Base-by-base conservation (phyloP, 2,888 invertebrate genomes). In the Tigriopus californicus region DNA sequence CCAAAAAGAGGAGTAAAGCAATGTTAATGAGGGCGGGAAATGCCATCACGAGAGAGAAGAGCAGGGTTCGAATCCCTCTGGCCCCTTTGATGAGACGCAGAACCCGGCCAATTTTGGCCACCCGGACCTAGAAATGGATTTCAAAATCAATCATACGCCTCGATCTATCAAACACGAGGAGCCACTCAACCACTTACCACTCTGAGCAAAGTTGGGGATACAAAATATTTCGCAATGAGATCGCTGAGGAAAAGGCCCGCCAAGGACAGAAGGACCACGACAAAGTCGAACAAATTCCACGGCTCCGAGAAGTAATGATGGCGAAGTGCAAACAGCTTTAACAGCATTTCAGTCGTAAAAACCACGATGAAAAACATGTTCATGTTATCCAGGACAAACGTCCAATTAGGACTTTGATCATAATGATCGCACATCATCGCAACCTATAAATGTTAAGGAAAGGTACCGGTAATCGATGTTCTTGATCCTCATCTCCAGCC, bases 241-340 rank as follows among this genome's bases (percentile, higher is more conserved):
- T 94, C 92, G 76, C 90, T 90, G 74, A 95, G 79, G 72, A 90
- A 89, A 79, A 92, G 80, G 78, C 91, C 92, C 89, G 75, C 22
- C 66, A 64, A 48, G 15, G 59, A 59, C 6, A 59, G 52, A 13
- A 60, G 12, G 33, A 55, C 55, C 11, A 49, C 94, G 73, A 94
- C 89, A 77, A 92, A 91, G 80, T 97, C 95, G 78, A 97, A 97
- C 70, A 97, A 81, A 79, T 97, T 97, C 97, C 97, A 97, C 66
- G 95, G 94, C 76, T 94, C 90, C 73, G 90, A 90, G 79, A 97
- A 97, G 79, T 95, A 97, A 79, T 94, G 89, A 77, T 89, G 90
- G 70, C 95, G 83, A 73, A 97, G 82, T 68, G 94, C 94, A 75
- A 95, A 89, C 74, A 95, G 83, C 81, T 97, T 97, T 78, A 94